Conservation (phyloP, 2,113 vertebrate species). For the Petromus typicus region DNA sequence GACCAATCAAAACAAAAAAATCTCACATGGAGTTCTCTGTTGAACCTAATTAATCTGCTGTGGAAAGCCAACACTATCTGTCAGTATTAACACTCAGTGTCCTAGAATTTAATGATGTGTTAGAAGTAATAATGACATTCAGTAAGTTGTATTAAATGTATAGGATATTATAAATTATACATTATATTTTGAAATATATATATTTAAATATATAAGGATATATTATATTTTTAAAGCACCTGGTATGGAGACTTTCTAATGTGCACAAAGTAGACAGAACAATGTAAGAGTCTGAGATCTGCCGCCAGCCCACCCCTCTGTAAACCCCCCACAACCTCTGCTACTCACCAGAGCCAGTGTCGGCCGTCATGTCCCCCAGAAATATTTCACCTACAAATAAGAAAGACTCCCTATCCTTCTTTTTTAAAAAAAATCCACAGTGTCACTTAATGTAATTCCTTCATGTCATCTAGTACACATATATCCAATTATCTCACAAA, state of each 20-base stretch:
- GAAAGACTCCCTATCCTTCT: neutral
- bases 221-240: constrained; percentile 3
- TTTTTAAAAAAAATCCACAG: neutral
- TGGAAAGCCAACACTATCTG: neutral
- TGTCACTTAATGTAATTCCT: neutral
- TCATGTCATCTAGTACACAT: neutral
- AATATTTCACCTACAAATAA: neutral
- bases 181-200: too few species aligned
- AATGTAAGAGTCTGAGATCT: neutral
- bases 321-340: neutral
- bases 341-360: constrained; percentile 1
- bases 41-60: neutral
- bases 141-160: constrained; percentile 34
- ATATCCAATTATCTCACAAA: constrained; percentile 45
- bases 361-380: constrained; percentile 11
- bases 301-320: neutral
- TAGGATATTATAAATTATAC: too few species aligned
- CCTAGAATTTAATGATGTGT: constrained; percentile 15
- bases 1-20: constrained; percentile 30
- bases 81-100: constrained; percentile 22
- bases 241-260: constrained; percentile 17
- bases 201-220: too few species aligned
- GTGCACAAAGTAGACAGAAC: neutral
- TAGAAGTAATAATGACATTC: constrained; percentile 48
- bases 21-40: neutral